phyloP scores from a whole-genome alignment of 2,888 invertebrate genomes.

The Himalopsyche anomala region DNA sequence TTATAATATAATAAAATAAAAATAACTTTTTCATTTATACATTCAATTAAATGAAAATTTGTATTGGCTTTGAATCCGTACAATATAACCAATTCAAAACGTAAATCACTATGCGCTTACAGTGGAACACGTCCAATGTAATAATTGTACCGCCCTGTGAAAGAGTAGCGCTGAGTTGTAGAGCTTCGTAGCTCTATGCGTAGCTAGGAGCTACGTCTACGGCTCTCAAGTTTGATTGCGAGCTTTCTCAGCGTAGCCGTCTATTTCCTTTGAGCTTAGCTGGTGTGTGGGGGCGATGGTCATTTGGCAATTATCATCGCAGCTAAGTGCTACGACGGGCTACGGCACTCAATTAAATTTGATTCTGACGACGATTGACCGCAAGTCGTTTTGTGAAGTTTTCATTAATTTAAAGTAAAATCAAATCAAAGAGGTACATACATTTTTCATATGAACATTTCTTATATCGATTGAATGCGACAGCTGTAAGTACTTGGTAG shows the following conservation, averaged over 20 bases:
- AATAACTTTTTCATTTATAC: too few species aligned
- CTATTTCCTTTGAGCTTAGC: conserved; percentile 38
- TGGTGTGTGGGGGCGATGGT: conserved; percentile 1
- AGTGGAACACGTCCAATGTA: not conserved
- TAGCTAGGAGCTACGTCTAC: not conserved
- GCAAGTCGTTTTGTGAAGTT: too few species aligned
- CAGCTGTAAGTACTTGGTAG: too few species aligned
- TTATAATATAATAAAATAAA: too few species aligned
- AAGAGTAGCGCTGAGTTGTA: not conserved
- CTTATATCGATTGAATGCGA: too few species aligned
- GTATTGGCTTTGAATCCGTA: too few species aligned
- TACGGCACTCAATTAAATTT: not conserved
- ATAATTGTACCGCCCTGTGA: conserved; percentile 19
- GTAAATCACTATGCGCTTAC: too few species aligned
- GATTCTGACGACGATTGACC: not conserved
- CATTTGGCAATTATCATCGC: conserved; percentile 13
- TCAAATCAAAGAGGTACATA: too few species aligned
- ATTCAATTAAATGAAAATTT: too few species aligned
- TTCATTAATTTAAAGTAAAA: too few species aligned
- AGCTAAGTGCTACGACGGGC: conserved; percentile 14
- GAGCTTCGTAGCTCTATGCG: conserved; percentile 22
- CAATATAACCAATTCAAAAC: too few species aligned
- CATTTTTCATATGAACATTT: too few species aligned
- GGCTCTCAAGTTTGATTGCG: conserved; percentile 43
- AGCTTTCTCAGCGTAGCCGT: conserved; percentile 29